Evolutionary conservation across 1,140 invertebrate genomes (phyloP), one percentile per base, ranked within the genome.

Genomic region (Cephus cinctus): DNA sequence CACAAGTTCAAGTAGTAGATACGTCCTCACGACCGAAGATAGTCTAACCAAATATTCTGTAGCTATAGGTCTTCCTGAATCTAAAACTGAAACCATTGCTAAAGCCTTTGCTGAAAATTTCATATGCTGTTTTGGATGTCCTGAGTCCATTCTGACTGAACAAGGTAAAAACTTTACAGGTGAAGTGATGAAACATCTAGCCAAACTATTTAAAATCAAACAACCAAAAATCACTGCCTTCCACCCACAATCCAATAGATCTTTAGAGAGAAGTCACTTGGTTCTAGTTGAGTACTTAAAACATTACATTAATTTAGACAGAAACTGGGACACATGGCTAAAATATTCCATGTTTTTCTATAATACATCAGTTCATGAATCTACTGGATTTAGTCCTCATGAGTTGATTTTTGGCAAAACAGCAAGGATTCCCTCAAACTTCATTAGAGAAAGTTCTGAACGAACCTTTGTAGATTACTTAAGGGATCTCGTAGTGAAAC

Each of bases 1-100:
- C 3, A 66, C 53, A 4, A 25, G 57, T 19, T 44, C 55, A 5
- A 47, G 41, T 20, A 69, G 69, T 44, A 56, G 52, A 49, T 70
- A 68, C 32, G 47, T 70, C 19, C 34, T 72, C 1, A 67, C 65
- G 0, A 30, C 66, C 18, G 61, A 67, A 63, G 63, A 65, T 43
- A 55, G 63, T 18, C 27, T 71, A 9, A 71, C 61, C 14, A 52
- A 65, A 53, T 75, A 53, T 55, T 56, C 64, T 1, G 57, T 62
- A 43, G 61, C 65, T 5, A 63, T 60, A 22, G 60, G 65, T 2
- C 60, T 72, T 23, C 35, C 47, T 9, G 50, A 55, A 2, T 31
- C 51, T 2, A 51, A 61, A 15, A 60, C 59, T 12, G 54, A 60
- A 8, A 55, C 56, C 35, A 43, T 72, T n/a, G 60, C 65, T 0